Evolutionary conservation across 2,797 vertebrate species (phyloP), one percentile per base, ranked within the genome.

Genomic region (Streptopelia turtur): DNA sequence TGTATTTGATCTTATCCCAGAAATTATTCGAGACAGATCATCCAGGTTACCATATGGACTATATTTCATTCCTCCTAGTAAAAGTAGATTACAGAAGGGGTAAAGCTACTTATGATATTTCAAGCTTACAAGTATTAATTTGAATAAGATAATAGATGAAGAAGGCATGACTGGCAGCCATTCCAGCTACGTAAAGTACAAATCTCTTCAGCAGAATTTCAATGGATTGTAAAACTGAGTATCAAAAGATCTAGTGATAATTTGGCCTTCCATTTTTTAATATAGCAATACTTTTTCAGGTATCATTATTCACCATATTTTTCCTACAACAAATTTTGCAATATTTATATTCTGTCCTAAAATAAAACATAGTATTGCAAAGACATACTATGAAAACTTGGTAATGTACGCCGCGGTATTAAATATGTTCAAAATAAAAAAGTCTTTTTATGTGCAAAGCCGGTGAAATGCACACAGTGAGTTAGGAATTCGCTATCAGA

Each of bases 41-140:
- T 83, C n/a, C 68, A 79, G 53, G 94, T 90, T 94, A 96, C 97
- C 88, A 95, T 94, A 97, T 86, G 92, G 76, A 94, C 59, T 81
- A 9, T 45, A 93, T 96, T 98, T 97, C 81, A 79, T 93, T 96
- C 88, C 71, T 82, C 60, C 60, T 94, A 95, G 97, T 96, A 93
- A 96, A 96, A 96, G 87, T 76, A 95, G 90, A 94, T 94, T 97
- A 95, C 17, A 74, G 83, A 88, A 95, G 53, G 55, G 75, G 81
- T 96, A 97, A 97, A 97, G 94, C 89, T 92, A 87, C 72, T 96
- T 97, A 79, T 57, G 71, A 95, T 97, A 96, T 97, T 97, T 90
- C 56, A 95, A 93, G 92, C 92, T 96, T 89, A 76, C 61, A 78
- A 72, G 63, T 93, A 96, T 96, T 97, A 94, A 94, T 97, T 96